Base-by-base conservation (phyloP, 2,113 vertebrate species). In the Calyptomena viridis region DNA sequence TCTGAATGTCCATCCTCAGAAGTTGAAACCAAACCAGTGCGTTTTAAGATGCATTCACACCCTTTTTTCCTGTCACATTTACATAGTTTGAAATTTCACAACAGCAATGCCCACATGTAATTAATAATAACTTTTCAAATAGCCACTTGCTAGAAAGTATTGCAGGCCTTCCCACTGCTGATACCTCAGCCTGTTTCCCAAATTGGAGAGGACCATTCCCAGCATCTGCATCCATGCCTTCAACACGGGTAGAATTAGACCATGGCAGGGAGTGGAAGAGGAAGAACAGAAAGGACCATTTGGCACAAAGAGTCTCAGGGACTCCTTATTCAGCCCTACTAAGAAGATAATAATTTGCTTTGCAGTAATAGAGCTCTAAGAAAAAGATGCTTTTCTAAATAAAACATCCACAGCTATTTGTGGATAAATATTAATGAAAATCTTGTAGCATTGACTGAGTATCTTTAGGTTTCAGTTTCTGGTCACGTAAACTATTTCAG, bases 391-490 rank as follows among this genome's bases (percentile, higher is more conserved):
- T 89, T 91, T 87, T 53, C 46, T 76, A 55, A 96, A 80, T 42
- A 83, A 89, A 84, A 86, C 50, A 74, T 31, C 47, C 9, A 4
- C 60, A 81, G 62, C 39, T 84, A 56, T 78, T 86, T 95, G 42
- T 76, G 68, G 27, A 82, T 47, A 80, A 95, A 93, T 50, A 35
- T 72, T 82, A 85, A 64, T 31, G 16, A 73, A 89, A 77, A 62
- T 73, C 50, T 83, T 76, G 37, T 46, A 83, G 53, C 80, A 94
- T 42, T 76, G 18, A 87, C 67, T 19, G 35, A 60, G 16, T 93
- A 82, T 30, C 42, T 84, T 75, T 42, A 87, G 9, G 15, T 84
- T 93, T 96, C 69, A 78, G 14, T 85, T 94, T 93, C 90, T 94
- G 50, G 30, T 89, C 74, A 73, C 6, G 0, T 82, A 73, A 92